These are phyloP conservation scores for Drosophila ironensis DNA, from an alignment of 1,140 invertebrate genomes.

Conservation along the genomic window DNA sequence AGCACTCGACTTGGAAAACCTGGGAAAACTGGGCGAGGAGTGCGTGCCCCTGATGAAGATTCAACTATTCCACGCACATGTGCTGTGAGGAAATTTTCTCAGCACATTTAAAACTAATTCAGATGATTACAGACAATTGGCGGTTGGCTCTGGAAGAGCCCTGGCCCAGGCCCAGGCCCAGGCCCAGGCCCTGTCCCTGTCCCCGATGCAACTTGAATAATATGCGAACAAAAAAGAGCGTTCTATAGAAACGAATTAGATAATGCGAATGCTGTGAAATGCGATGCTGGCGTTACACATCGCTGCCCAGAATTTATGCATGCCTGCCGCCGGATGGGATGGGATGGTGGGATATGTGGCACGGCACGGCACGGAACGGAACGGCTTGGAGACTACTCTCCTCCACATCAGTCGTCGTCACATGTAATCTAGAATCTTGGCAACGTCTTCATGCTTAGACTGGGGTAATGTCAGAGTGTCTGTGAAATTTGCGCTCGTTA, in stretches of 20 bases:
- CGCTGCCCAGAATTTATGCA: slow-evolving; percentile 71
- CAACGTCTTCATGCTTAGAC: slow-evolving; percentile 76
- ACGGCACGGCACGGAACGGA: background rate
- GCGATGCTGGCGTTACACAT: slow-evolving; percentile 73
- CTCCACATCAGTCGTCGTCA: slow-evolving; percentile 41
- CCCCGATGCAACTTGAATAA: slow-evolving; percentile 38
- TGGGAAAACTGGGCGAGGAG: slow-evolving; percentile 52
- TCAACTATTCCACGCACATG: slow-evolving; percentile 42
- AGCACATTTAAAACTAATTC: slow-evolving; percentile 69
- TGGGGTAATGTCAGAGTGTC: slow-evolving; percentile 65
- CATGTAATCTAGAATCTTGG: slow-evolving; percentile 76
- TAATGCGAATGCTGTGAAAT: slow-evolving; percentile 66
- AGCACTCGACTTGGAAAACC: background rate
- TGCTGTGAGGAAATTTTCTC: slow-evolving; percentile 39
- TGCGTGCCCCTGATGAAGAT: slow-evolving; percentile 32
- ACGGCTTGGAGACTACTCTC: background rate
- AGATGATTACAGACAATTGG: slow-evolving; percentile 56
- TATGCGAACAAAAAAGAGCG: slow-evolving; percentile 32
- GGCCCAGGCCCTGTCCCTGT: no score
- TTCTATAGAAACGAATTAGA: slow-evolving; percentile 63
- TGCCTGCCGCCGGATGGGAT: slow-evolving; percentile 49
- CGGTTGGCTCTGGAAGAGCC: slow-evolving; percentile 20
- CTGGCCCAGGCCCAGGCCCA: no score
- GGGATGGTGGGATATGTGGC: background rate
- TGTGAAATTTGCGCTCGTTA: slow-evolving; percentile 76